Evolutionary conservation across 2,888 invertebrate genomes (phyloP).

Genomic region (Tupiocoris notatus): DNA sequence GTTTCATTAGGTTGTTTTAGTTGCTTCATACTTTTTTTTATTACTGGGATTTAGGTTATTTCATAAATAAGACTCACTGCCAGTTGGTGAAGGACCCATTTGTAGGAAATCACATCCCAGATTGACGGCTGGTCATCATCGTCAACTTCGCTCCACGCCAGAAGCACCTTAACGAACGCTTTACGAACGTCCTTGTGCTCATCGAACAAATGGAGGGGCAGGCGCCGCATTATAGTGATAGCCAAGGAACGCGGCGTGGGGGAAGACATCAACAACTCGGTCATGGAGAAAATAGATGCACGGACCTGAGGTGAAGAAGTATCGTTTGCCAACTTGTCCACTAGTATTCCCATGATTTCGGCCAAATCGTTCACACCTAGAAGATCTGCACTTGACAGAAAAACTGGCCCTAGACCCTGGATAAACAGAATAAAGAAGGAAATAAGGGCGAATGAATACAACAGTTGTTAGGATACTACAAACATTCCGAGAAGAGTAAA

Average conservation of each 20-base stretch:
- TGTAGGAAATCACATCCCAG: slow-evolving; percentile 48
- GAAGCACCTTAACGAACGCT: slow-evolving; percentile 50
- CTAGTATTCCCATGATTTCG: slow-evolving; percentile 44
- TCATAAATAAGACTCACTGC: too few species aligned
- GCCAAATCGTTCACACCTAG: slow-evolving; percentile 45
- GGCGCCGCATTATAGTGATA: slow-evolving; percentile 44
- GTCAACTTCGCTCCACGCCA: slow-evolving; percentile 46
- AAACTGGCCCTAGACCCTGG: slow-evolving; percentile 46
- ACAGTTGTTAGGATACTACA: too few species aligned
- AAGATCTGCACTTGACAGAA: slow-evolving; percentile 42
- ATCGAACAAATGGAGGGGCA: slow-evolving; percentile 49
- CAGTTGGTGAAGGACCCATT: slow-evolving; percentile 48
- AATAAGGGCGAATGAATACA: too few species aligned
- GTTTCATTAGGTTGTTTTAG: too few species aligned
- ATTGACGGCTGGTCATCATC: slow-evolving; percentile 40
- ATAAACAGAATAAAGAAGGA: slow-evolving; percentile 19
- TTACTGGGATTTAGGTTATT: too few species aligned
- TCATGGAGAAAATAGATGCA: slow-evolving; percentile 48
- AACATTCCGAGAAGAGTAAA: too few species aligned
- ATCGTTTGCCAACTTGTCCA: slow-evolving; percentile 47
- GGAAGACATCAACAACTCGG: slow-evolving; percentile 46
- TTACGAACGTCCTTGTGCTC: slow-evolving; percentile 50
- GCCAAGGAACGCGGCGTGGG: slow-evolving; percentile 37
- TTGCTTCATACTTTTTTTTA: too few species aligned
- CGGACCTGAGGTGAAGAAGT: slow-evolving; percentile 47